phyloP scores from a whole-genome alignment of 2,888 invertebrate genomes.

The Drosophila bunnanda region DNA sequence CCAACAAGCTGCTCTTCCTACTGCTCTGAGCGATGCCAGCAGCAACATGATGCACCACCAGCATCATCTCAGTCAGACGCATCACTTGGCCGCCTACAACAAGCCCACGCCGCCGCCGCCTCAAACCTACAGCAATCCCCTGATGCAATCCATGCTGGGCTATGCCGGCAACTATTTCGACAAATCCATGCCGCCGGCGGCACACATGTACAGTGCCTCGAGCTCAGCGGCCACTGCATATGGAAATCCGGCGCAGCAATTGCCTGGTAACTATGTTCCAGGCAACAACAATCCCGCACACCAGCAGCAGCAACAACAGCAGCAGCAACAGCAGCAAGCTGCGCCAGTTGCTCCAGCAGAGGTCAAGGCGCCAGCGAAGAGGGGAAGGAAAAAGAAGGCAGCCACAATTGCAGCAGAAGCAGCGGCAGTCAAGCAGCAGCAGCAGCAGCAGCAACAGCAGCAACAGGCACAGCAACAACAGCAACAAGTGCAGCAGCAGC shows the following conservation, averaged over 20 bases:
- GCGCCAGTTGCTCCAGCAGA: conserved; percentile 53
- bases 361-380: conserved; percentile 74
- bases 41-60: conserved; percentile 75
- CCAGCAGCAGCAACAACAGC: conserved; percentile 48
- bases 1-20: conserved; percentile 36
- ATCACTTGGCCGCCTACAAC: conserved; percentile 82
- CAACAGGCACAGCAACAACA: conserved; percentile 57
- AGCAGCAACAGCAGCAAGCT: conserved; percentile 25
- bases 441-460: conserved; percentile 59
- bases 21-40: conserved; percentile 49
- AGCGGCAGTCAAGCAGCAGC: conserved; percentile 60
- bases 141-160: conserved; percentile 82
- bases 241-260: conserved; percentile 76
- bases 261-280: conserved; percentile 72
- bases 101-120: conserved; percentile 81
- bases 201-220: conserved; percentile 86
- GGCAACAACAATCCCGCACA: conserved; percentile 58
- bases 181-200: conserved; percentile 87
- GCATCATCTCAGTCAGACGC: conserved; percentile 81
- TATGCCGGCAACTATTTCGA: conserved; percentile 85
- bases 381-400: conserved; percentile 81
- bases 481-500: conserved; percentile 59
- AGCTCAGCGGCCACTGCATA: conserved; percentile 70
- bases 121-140: conserved; percentile 81
- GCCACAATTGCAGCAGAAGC: conserved; percentile 77